Base-by-base conservation (phyloP, 2,113 vertebrate genomes). In the Gambusia holbrooki region DNA sequence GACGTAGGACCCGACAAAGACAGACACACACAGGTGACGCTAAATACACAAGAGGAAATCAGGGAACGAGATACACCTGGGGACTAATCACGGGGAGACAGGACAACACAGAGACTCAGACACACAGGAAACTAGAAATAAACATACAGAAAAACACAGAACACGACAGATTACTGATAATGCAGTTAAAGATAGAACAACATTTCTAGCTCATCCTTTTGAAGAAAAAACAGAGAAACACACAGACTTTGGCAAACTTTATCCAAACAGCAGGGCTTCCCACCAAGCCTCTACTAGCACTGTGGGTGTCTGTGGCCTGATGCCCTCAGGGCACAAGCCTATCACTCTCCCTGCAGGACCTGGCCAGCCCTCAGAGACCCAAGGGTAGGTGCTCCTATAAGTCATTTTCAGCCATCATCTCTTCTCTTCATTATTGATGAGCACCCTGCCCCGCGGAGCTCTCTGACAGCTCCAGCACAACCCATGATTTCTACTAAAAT, bases 351-450 rank as follows among this genome's bases (percentile, higher is more conserved):
- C 88, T 83, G 71, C 73, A 62, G 89, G 87, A 62, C 74, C 76
- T 72, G 77, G 85, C 77, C 30, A 40, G 79, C 85, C 84, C 82
- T 84, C 66, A 12, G 10, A 71, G 66, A 69, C 88, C 88, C 4
- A 12, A 69, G 84, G 86, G 86, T 85, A 87, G 78, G 73, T 81
- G 74, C 83, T 80, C 80, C 77, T 82, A 79, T 83, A 61, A 67
- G 63, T 79, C 79, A 66, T 30, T 71, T 61, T 84, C 61, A 86
- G 68, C 71, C 77, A 80, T 76, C 65, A 17, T 73, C 82, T 83
- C 65, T 63, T 84, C 82, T 54, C 76, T 92, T 87, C 79, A 91
- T 90, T 90, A 92, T 90, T 85, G 77, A 92, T 90, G 79, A 90
- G 84, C 69, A 66, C 28, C 79, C 58, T 73, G 68, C 74, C 84